phyloP scores from a whole-genome alignment of 1,140 invertebrate genomes.

The Formica exsecta region DNA sequence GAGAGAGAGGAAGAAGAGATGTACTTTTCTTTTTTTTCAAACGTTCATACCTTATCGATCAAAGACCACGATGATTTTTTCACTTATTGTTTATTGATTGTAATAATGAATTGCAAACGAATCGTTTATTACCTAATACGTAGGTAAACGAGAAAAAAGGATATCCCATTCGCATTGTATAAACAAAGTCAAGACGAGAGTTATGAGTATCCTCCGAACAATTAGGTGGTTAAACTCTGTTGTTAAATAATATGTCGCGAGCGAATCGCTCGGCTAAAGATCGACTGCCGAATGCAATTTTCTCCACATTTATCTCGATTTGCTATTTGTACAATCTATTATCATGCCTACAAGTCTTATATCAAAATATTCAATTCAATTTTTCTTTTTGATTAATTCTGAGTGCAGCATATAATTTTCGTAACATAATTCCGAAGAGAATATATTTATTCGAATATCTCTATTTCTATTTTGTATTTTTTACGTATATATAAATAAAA shows the following conservation, averaged over 20 bases:
- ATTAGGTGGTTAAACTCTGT: constrained; percentile 84
- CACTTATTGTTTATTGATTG: constrained; percentile 54
- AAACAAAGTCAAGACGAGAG: constrained; percentile 72
- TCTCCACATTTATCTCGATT: background rate
- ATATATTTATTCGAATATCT: background rate
- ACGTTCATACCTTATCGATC: constrained; percentile 53
- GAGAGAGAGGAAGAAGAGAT: constrained; percentile 53
- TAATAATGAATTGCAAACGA: constrained; percentile 70
- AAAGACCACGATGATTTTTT: constrained; percentile 73
- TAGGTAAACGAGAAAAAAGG: constrained; percentile 76
- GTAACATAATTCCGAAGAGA: too few species aligned
- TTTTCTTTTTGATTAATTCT: too few species aligned
- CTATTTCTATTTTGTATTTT: background rate
- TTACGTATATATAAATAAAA: background rate
- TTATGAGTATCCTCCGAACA: constrained; percentile 76
- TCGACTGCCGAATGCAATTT: constrained; percentile 51
- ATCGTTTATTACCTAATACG: constrained; percentile 79
- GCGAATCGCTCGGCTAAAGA: constrained; percentile 79
- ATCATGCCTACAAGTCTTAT: background rate
- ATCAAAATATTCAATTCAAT: too few species aligned
- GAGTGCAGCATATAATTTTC: too few species aligned
- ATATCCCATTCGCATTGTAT: constrained; percentile 83
- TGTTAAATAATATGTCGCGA: constrained; percentile 85
- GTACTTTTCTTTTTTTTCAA: constrained; percentile 67
- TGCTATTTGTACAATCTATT: too few species aligned